Percentiles rank a stretch among this genome's conserved stretches.
These are phyloP conservation scores for Sula dactylatra DNA, from an alignment of 2,113 vertebrate species.

Conservation along the genomic window DNA sequence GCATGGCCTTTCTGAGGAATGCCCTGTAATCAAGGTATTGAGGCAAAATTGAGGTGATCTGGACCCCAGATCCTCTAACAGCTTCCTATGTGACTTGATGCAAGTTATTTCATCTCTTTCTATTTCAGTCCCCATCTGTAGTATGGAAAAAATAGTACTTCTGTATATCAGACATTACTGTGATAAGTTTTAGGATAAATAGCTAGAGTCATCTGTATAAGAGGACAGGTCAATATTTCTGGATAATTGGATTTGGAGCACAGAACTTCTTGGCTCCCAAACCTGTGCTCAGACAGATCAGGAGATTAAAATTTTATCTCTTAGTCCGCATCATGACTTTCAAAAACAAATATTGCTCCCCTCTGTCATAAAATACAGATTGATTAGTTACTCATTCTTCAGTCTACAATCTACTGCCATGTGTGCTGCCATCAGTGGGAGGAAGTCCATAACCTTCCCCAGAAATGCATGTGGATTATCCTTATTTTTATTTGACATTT, in stretches of 20 bases:
- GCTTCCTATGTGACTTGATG: neutral
- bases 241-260: conserved; percentile 4
- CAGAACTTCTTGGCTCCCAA: conserved; percentile 2
- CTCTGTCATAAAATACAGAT: neutral
- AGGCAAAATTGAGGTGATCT: neutral
- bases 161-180: neutral
- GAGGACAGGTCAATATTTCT: neutral
- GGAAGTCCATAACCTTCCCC: neutral
- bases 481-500: conserved; percentile 10
- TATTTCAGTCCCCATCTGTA: neutral
- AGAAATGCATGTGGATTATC: neutral
- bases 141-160: neutral
- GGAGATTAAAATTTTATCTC: neutral
- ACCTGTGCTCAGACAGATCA: neutral
- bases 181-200: conserved; percentile 18
- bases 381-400: neutral
- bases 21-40: neutral
- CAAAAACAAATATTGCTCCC: neutral
- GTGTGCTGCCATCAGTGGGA: neutral
- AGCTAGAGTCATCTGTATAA: neutral
- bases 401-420: neutral
- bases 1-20: neutral
- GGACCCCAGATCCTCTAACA: neutral
- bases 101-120: neutral
- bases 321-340: neutral